Evolutionary conservation across 2,797 vertebrate species (phyloP), one percentile per base, ranked within the genome.

Genomic region (Peromyscus melanophrys): DNA sequence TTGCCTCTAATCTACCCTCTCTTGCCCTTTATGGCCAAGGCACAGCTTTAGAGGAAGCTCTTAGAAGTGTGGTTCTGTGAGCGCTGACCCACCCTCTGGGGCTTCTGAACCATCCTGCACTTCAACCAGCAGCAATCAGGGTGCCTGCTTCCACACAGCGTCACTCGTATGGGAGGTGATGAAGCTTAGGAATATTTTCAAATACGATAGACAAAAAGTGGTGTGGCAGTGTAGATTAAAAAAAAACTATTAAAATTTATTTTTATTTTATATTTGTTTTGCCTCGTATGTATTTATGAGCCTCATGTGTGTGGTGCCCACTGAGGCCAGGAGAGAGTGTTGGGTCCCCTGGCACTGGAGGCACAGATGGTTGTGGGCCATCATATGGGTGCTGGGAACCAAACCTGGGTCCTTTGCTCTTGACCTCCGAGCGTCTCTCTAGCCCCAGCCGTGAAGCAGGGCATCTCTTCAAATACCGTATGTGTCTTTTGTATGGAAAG

Each of bases 381-480:
- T 31, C 21, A 23, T 21, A 8, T 1, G 14, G 7, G 3, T 75
- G 37, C 37, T 43, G 71, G 71, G 37, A 25, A 25, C 40, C 71
- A 75, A 40, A 43, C 71, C 11, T 75, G 37, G 37, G 16, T 40
- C 21, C 37, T 37, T 40, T 71, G 9, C n/a, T 21, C 16, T 69
- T 69, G 69, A 71, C 71, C 37, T 25, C 71, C 5, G 71, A 75
- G 23, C 37, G 0, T 12, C 23, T 40, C 46, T 78, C 46, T 46
- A 49, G 46, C 29, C 14, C 27, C 43, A 46, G 31, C 13, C 49
- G 27, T 17, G 71, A 82, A 23, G 69, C 34, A 86, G 65, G 82
- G 27, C 63, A 92, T 87, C 49, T 93, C 92, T 87, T 94, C 9
- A 57, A 78, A 10, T 91, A 80, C 69, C 84, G 84, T 81, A 8